Base-by-base conservation (phyloP, 2,888 invertebrate genomes). In the Rhopalosiphum nymphaeae region DNA sequence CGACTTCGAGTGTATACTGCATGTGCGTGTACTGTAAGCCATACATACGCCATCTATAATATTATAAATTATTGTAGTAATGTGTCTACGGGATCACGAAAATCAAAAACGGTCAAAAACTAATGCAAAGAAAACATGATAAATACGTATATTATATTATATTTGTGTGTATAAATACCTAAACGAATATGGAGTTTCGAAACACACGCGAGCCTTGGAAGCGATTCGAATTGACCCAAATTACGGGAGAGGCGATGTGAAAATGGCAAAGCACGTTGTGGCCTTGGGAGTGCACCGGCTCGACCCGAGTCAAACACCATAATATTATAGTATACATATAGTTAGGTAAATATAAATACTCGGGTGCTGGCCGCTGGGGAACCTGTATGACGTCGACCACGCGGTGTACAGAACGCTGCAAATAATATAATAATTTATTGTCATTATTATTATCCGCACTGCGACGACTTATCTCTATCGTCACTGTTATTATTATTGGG, bases 181-280 rank as follows among this genome's bases (percentile, higher is more conserved):
- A 61, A 78, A 89, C 84, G 85, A 93, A 93, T 89, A 93, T n/a
- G 90, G 94, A 94, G 53, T 94, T 94, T 94, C 94, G 94, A 93
- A 93, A 94, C 61, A n/a, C 67, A 4, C 87, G 57, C 93, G 61
- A 94, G 90, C 94, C 94, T 94, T 94, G 94, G 94, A 42, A 94
- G 61, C 46, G 84, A 93, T 89, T 93, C 85, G 90, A 86, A 94
- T 86, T 94, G 94, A 94, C 94, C 94, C 94, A 94, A 94, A 94
- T 94, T 61, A 61, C 94, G 85, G 67, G 90, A 91, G 94, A 91
- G 90, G 49, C 90, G 85, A 94, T 90, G 90, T 94, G 94, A 94
- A 94, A 93, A 93, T 89, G 89, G 93, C 93, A 57, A 49, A 90
- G 90, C 94, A 86, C 90, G 90, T 90, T 93, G 85, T 29, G 94